Evolutionary conservation across 37 sponge, comb jelly and placozoan species (phyloP), one percentile per base, ranked within the genome.

Genomic region (Ephydatia muelleri): DNA sequence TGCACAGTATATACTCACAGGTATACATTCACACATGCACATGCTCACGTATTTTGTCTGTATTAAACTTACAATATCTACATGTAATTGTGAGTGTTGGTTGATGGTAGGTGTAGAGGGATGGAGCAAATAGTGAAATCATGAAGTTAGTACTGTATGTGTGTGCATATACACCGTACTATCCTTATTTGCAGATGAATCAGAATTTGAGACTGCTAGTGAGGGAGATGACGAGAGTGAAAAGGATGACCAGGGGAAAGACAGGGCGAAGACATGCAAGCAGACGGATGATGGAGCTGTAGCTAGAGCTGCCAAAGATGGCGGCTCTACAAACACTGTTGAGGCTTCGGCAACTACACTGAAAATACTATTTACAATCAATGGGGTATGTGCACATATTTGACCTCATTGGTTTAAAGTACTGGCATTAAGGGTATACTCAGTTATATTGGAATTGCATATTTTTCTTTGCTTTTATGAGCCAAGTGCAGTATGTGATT

Each of bases 161-260:
- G n/a, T n/a, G n/a, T n/a, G n/a, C n/a, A n/a, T n/a, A n/a, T n/a
- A n/a, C n/a, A n/a, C n/a, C n/a, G n/a, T n/a, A n/a, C n/a, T n/a
- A n/a, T n/a, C n/a, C n/a, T n/a, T n/a, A n/a, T n/a, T n/a, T n/a
- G n/a, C n/a, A 30, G 74, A 40, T 64, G 88, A 75, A 33, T 86
- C 85, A 29, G 86, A 83, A 36, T 93, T 75, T 76, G 77, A 65
- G 32, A 89, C 90, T 49, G 93, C 93, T 14, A 88, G 88, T 66
- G 93, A 93, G 75, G 81, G 93, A 40, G 89, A 73, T 65, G 82
- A 43, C 66, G 67, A n/a, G n/a, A n/a, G n/a, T n/a, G n/a, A n/a
- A n/a, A n/a, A 81, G 29, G 81, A 84, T 29, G 64, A 33, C 49
- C 29, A 79, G 65, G 38, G 16, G 1, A 78, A 65, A 31, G 39